phyloP scores from a whole-genome alignment of 2,113 vertebrate genomes.

The Cyphomyrus discorhynchus region DNA sequence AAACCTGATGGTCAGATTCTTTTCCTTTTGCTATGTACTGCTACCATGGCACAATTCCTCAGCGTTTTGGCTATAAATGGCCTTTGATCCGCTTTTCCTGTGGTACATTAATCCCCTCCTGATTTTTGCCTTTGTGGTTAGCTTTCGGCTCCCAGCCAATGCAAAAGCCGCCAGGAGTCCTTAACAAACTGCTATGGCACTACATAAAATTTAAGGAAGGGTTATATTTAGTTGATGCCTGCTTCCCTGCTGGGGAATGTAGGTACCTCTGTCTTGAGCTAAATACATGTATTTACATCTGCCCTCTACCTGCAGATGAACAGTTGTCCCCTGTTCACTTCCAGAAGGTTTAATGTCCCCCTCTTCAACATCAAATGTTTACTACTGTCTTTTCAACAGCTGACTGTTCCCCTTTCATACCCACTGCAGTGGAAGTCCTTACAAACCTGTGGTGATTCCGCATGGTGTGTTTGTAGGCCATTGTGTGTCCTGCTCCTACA shows the following conservation, averaged over 20 bases:
- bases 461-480: not conserved
- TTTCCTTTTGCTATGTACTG: not conserved
- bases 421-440: not conserved
- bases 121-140: slow-evolving; percentile 13
- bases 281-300: not conserved
- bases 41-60: slow-evolving; percentile 26
- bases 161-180: not conserved
- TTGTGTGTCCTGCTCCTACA: not conserved
- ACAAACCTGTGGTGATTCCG: too few relatives aligned
- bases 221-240: not conserved
- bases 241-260: not conserved
- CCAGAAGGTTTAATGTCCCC: not conserved
- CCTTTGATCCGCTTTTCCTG: slow-evolving; percentile 53
- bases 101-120: slow-evolving; percentile 54
- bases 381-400: not conserved
- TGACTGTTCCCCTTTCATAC: not conserved
- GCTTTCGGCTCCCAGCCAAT: not conserved
- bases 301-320: not conserved
- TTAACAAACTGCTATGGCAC: too few relatives aligned
- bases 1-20: slow-evolving; percentile 14
- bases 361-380: not conserved
- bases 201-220: not conserved
- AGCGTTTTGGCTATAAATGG: slow-evolving; percentile 44
- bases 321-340: not conserved
- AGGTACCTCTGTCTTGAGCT: not conserved